Evolutionary conservation across 1,140 invertebrate species (phyloP).

Genomic region (Pomacea maculata): DNA sequence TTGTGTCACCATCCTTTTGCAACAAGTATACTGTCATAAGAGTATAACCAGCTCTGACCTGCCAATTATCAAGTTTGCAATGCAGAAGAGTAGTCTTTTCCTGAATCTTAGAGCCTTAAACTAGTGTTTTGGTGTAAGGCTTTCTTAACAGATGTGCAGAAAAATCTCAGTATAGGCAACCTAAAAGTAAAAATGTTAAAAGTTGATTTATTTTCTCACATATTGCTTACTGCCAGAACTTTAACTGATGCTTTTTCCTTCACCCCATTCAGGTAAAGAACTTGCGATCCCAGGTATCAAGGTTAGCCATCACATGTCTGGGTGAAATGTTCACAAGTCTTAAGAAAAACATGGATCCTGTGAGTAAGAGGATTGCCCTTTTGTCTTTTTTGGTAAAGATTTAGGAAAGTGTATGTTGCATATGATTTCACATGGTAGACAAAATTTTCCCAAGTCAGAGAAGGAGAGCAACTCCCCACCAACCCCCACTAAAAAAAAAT

Average conservation of each 20-base stretch:
- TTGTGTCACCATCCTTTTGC: background rate
- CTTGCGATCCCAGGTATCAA: slow-evolving; percentile 88
- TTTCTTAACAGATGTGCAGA: background rate
- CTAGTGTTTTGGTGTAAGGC: background rate
- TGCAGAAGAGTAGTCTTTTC: no score
- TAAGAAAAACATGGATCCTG: slow-evolving; percentile 78
- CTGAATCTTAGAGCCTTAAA: no score
- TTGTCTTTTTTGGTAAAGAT: background rate
- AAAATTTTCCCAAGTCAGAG: no score
- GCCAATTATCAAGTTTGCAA: no score
- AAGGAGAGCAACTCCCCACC: no score
- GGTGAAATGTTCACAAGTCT: slow-evolving; percentile 79
- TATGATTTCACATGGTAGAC: no score
- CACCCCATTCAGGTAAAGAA: slow-evolving; percentile 71
- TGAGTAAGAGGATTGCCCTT: slow-evolving; percentile 63
- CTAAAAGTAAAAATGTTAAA: background rate
- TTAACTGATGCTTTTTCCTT: slow-evolving; percentile 17
- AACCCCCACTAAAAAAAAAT: no score
- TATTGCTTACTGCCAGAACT: background rate
- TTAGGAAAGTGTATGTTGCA: background rate
- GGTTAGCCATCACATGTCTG: slow-evolving; percentile 82
- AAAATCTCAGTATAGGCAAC: background rate
- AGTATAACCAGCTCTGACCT: no score
- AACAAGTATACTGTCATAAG: background rate
- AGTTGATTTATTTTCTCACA: slow-evolving; percentile 2